These are phyloP conservation scores for Lacerta agilis DNA, from an alignment of 2,797 vertebrate genomes.

Conservation along the genomic window DNA sequence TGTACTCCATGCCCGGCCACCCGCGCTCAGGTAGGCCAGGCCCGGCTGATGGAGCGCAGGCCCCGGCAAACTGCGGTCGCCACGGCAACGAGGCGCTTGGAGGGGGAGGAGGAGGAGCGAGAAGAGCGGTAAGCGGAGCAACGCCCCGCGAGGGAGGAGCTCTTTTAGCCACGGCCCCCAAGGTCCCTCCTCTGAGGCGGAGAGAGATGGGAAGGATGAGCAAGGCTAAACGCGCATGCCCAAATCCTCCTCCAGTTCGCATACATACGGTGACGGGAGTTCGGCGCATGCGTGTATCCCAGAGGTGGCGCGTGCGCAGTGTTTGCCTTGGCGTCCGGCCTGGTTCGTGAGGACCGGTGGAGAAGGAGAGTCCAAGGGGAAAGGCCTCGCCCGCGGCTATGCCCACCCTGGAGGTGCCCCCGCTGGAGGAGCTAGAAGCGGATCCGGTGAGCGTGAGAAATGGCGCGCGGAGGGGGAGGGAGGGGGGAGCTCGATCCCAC, in stretches of 20 bases:
- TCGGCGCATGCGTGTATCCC: background rate
- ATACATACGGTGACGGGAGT: too few species aligned
- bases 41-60: background rate
- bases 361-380: conserved; percentile 67
- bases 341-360: background rate
- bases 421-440: conserved; percentile 87
- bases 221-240: too few species aligned
- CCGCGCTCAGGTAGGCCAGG: too few species aligned
- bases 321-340: conserved; percentile 47
- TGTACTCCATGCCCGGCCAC: conserved; percentile 79
- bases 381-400: conserved; percentile 71
- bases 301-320: background rate
- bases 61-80: conserved; percentile 22
- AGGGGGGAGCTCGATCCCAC: background rate
- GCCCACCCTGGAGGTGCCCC: conserved; percentile 83
- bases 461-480: background rate
- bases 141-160: background rate
- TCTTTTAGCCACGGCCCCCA: background rate
- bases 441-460: conserved; percentile 83
- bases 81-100: conserved; percentile 39
- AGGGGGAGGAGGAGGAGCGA: background rate
- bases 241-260: too few species aligned
- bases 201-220: too few species aligned
- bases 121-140: background rate
- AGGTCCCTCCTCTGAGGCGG: too few species aligned